A percentile compares a stretch with the other conserved stretches of the same genome.
These are phyloP conservation scores for Drosophila nasuta DNA, from an alignment of 1,140 invertebrate genomes.

Conservation along the genomic window DNA sequence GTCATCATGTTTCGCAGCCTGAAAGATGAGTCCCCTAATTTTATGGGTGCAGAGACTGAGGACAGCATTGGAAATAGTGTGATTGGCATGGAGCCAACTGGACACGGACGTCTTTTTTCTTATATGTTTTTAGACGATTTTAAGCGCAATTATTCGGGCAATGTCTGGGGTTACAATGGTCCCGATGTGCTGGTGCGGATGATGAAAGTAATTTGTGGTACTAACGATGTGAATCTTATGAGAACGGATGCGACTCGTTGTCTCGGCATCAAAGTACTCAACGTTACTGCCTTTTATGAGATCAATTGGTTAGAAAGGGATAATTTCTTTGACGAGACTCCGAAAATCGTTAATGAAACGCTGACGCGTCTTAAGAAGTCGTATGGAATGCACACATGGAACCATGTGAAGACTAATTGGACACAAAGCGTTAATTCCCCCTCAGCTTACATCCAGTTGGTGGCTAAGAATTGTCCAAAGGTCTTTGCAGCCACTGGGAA, in stretches of 20 bases:
- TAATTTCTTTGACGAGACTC: slow-evolving; percentile 86
- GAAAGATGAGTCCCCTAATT: slow-evolving; percentile 87
- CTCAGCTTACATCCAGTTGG: slow-evolving; percentile 85
- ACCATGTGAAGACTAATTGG: slow-evolving; percentile 86
- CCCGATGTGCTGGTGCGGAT: slow-evolving; percentile 90
- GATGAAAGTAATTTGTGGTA: slow-evolving; percentile 87
- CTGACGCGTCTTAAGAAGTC: slow-evolving; percentile 86
- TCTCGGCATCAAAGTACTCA: slow-evolving; percentile 87
- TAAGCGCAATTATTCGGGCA: slow-evolving; percentile 86
- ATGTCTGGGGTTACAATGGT: slow-evolving; percentile 90
- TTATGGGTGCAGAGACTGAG: slow-evolving; percentile 88
- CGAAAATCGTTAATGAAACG: slow-evolving; percentile 81
- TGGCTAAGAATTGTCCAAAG: slow-evolving; percentile 87
- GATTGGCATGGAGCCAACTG: slow-evolving; percentile 86
- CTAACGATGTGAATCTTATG: slow-evolving; percentile 87
- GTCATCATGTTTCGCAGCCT: slow-evolving; percentile 89
- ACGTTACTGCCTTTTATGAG: slow-evolving; percentile 88
- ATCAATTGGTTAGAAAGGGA: slow-evolving; percentile 87
- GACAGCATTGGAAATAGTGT: slow-evolving; percentile 88
- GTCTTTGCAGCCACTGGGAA: slow-evolving; percentile 85
- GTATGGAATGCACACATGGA: slow-evolving; percentile 89
- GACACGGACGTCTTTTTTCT: background rate
- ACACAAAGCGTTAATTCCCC: slow-evolving; percentile 85
- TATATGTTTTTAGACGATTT: slow-evolving; percentile 87
- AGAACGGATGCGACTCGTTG: slow-evolving; percentile 85